These are phyloP conservation scores for Silurus meridionalis DNA, from an alignment of 2,113 vertebrate species.

Conservation along the genomic window DNA sequence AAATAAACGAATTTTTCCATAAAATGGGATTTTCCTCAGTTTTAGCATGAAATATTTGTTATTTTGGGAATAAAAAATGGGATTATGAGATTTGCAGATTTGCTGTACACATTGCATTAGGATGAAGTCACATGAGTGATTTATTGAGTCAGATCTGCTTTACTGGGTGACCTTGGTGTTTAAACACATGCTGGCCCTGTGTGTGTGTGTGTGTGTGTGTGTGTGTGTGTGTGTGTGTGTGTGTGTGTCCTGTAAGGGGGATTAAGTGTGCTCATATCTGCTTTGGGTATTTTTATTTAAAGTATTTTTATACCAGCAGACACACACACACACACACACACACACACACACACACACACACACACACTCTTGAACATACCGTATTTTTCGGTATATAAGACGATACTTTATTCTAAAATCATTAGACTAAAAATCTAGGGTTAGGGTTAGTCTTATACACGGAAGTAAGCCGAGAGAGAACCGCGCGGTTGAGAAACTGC, in stretches of 20 bases:
- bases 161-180: background rate
- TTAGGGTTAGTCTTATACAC: too few relatives aligned
- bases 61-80: too few relatives aligned
- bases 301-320: conserved; percentile 1
- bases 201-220: conserved; percentile 17
- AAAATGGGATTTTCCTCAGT: too few relatives aligned
- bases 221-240: conserved; percentile 8
- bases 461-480: too few relatives aligned
- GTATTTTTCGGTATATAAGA: too few relatives aligned
- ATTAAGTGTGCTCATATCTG: conserved; percentile 38
- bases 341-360: conserved; percentile 4
- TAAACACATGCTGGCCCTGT: background rate
- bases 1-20: too few relatives aligned
- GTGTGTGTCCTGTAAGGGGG: conserved; percentile 24
- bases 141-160: background rate
- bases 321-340: background rate
- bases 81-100: too few relatives aligned
- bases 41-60: too few relatives aligned
- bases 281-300: background rate
- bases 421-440: too few relatives aligned
- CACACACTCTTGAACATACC: background rate
- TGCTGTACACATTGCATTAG: background rate
- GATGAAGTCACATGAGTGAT: background rate
- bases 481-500: too few relatives aligned
- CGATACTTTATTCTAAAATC: too few relatives aligned